Conservation (phyloP, 1,140 invertebrate genomes). For the Rhopalosiphum maidis region DNA sequence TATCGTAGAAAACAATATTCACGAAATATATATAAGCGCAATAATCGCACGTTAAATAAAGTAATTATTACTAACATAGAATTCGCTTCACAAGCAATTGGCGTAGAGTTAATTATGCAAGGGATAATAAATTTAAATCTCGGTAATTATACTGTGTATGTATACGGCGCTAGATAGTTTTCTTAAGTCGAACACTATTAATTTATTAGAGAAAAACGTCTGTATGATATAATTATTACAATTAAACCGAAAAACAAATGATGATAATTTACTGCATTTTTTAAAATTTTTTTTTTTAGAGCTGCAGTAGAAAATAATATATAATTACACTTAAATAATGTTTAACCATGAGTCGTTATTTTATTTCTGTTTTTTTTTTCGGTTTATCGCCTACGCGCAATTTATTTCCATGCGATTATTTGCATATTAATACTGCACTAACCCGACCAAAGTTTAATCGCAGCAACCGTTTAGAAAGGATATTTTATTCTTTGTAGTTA, state of each 20-base stretch:
- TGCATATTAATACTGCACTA: not conserved
- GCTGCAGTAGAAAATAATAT: constrained; percentile 3
- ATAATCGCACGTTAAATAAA: not conserved
- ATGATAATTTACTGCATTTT: not conserved
- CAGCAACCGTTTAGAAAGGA: not conserved
- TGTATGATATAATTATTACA: constrained; percentile 1
- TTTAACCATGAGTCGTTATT: constrained; percentile 15
- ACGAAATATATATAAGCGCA: not conserved
- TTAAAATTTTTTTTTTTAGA: not conserved
- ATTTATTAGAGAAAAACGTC: constrained; percentile 5
- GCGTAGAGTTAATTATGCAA: not conserved
- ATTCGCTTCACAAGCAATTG: not conserved
- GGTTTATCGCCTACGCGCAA: not conserved
- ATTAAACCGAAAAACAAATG: not conserved
- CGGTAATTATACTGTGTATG: not conserved
- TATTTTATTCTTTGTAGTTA: not conserved
- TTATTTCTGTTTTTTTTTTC: not conserved
- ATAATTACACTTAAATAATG: constrained; percentile 10
- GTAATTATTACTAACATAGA: constrained; percentile 14
- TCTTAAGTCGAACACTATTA: not conserved
- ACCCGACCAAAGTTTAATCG: not conserved
- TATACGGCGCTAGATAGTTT: not conserved
- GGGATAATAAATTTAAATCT: constrained; percentile 14
- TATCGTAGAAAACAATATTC: constrained; percentile 1
- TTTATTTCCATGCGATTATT: not conserved